A percentile compares a stretch with the other conserved stretches of the same genome.
Conservation (phyloP, 2,797 vertebrate genomes). For the Poecilia picta region DNA sequence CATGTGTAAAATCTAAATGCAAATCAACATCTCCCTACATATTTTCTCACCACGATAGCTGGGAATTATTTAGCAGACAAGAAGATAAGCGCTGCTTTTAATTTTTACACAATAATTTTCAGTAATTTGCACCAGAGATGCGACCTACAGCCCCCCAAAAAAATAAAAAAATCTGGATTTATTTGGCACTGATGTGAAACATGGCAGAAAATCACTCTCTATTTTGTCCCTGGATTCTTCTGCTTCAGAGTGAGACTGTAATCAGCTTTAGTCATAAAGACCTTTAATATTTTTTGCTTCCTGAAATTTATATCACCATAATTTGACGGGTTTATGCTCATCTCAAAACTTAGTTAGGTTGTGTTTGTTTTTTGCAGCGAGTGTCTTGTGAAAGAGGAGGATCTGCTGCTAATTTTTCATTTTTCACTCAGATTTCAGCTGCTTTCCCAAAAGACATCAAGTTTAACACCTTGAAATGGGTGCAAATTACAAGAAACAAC, state of each 20-base stretch:
- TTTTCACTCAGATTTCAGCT: constrained; percentile 34
- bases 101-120: constrained; percentile 15
- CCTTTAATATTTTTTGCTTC: neutral
- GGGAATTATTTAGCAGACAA: constrained; percentile 38
- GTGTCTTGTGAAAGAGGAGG: neutral
- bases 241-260: constrained; percentile 39
- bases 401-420: neutral
- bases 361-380: neutral
- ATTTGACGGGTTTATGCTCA: neutral
- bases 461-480: constrained; percentile 22
- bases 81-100: constrained; percentile 16
- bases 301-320: neutral
- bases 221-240: constrained; percentile 34
- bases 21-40: constrained; percentile 65
- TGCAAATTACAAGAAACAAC: constrained; percentile 17
- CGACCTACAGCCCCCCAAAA: neutral
- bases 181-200: constrained; percentile 38
- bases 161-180: constrained; percentile 27
- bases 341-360: neutral
- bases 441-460: constrained; percentile 38
- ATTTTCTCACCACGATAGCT: constrained; percentile 43
- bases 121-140: constrained; percentile 25
- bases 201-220: constrained; percentile 47
- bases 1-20: constrained; percentile 66
- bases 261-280: constrained; percentile 23